Evolutionary conservation across 2,888 invertebrate species (phyloP), one percentile per base, ranked within the genome.

Genomic region (Drosophila prolongata): DNA sequence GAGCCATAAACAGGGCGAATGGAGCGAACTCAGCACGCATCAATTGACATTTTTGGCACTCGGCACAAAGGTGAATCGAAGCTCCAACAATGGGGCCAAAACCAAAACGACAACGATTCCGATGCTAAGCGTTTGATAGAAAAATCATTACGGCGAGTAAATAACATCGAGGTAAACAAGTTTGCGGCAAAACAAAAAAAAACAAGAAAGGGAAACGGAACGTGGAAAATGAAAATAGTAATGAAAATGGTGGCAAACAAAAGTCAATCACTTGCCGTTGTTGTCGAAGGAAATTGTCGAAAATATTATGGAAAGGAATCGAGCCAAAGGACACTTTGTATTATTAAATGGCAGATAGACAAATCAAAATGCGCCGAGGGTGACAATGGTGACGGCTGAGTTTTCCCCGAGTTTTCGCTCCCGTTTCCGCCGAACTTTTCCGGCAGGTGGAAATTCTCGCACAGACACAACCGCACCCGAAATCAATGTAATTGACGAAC

Each of bases 401-500:
- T 30, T 47, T 53, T 43, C 44, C 35, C n/a, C 8, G 56, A 56
- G 13, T 19, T 38, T 56, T 46, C 64, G 69, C 59, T 80, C 71
- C 85, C 81, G 74, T 76, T 83, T 87, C 84, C 81, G 75, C 49
- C 50, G 54, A 50, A 49, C 49, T 16, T 65, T 38, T 35, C 30
- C 55, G 60, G 43, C 60, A 50, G 53, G 54, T 60, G 61, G 34
- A 76, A 78, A 80, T 78, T 35, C 58, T 54, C 54, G 83, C 76
- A 76, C 82, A 84, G 85, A 87, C 79, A 87, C 82, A 74, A 67
- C 70, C 76, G 68, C 68, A 69, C 82, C 67, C 70, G 78, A 64
- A 87, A 79, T 85, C 83, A 85, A 84, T 87, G 87, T 87, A 82
- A 84, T 87, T 87, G 83, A 87, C 78, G 83, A 84, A 82, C 86